Evolutionary conservation across 1,140 invertebrate genomes (phyloP).

Genomic region (Zophobas atratus): DNA sequence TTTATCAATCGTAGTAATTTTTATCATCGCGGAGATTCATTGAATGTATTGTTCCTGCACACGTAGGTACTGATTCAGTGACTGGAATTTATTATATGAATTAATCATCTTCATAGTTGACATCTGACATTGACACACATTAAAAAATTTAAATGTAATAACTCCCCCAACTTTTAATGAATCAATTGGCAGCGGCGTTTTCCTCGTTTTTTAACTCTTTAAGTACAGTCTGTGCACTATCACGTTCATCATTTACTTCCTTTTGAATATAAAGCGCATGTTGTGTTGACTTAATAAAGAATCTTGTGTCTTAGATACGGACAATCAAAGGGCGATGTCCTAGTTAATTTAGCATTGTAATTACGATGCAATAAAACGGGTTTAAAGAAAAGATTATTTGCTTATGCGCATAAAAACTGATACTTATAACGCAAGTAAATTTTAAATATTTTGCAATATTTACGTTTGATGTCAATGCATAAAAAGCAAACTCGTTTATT

Average conservation of each 20-base stretch:
- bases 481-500: neutral
- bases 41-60: conserved; percentile 20
- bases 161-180: conserved; percentile 39
- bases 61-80: conserved; percentile 27
- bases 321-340: conserved; percentile 44
- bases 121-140: conserved; percentile 41
- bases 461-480: neutral
- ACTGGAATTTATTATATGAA: conserved; percentile 29
- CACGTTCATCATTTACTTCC: conserved; percentile 49
- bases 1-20: conserved; percentile 13
- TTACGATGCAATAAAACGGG: neutral
- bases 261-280: conserved; percentile 49
- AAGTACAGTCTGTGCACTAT: conserved; percentile 43
- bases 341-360: conserved; percentile 42
- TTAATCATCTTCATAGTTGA: conserved; percentile 41
- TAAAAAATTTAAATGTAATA: conserved; percentile 41
- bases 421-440: neutral
- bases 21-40: conserved; percentile 1
- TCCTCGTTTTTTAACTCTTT: conserved; percentile 43
- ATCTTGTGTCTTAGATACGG: conserved; percentile 38
- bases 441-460: too few relatives aligned
- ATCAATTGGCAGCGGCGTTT: conserved; percentile 31
- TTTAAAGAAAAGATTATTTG: neutral
- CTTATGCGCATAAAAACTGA: neutral
- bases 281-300: conserved; percentile 44